A percentile compares a stretch with the other conserved stretches of the same genome.
Evolutionary conservation across 2,888 invertebrate species (phyloP).

Genomic region (Epirrhoe alternata): DNA sequence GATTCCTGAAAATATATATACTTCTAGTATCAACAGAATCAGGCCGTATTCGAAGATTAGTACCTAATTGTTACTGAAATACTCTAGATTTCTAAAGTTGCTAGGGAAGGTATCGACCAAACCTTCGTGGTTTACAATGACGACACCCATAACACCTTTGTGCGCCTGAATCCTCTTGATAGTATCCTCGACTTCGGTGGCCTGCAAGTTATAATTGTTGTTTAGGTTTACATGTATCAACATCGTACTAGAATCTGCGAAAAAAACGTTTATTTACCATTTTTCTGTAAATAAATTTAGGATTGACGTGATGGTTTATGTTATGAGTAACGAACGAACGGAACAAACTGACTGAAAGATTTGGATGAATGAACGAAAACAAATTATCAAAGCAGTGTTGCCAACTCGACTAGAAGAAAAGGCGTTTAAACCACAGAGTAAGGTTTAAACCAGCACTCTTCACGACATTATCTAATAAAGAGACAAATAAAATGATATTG

Average conservation of each 20-base stretch:
- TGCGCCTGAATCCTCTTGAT: constrained; percentile 98
- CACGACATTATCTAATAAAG: too few relatives aligned
- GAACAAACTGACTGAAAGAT: neutral
- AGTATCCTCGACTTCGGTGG: constrained; percentile 98
- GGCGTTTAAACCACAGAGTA: too few relatives aligned
- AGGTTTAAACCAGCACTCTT: too few relatives aligned
- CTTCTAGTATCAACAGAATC: neutral
- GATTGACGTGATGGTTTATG: neutral
- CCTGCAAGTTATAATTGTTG: constrained; percentile 67
- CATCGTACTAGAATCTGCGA: neutral
- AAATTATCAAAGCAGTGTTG: neutral
- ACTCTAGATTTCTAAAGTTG: constrained; percentile 27
- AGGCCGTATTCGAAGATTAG: neutral
- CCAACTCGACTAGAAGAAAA: too few relatives aligned
- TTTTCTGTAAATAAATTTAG: constrained; percentile 11
- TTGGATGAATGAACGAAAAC: neutral
- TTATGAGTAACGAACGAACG: neutral
- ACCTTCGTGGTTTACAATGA: constrained; percentile 99
- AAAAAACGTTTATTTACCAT: constrained; percentile 18
- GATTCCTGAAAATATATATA: constrained; percentile 84
- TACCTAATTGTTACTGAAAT: neutral
- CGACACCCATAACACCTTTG: constrained; percentile 98
- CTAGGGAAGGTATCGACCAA: constrained; percentile 70
- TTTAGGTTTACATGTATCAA: neutral
- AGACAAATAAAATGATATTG: too few relatives aligned